Base-by-base conservation (phyloP, 2,797 vertebrate species). In the Balearica regulorum region DNA sequence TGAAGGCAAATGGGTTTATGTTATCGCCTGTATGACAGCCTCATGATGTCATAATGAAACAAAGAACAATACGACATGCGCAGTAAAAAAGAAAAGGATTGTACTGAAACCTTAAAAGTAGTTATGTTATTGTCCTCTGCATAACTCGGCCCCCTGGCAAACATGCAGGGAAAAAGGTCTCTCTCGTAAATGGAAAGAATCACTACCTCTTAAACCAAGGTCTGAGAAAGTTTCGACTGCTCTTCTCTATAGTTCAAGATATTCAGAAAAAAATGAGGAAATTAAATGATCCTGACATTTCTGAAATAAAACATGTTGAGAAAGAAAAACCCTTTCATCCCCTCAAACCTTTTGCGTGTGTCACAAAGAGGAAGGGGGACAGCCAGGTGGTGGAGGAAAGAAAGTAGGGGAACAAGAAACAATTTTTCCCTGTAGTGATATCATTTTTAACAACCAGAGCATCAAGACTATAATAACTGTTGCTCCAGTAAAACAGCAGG, bases 401-500 rank as follows among this genome's bases (percentile, higher is more conserved):
- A 43, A 73, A 58, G 64, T 0, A 69, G 24, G 8, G 16, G 54
- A 88, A 80, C 10, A 69, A 86, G n/a, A 46, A 88, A 21, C 5
- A 9, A 5, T 66, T 79, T 89, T 66, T 68, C 46, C 22, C 62
- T 26, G 8, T 29, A 43, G 33, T 12, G 76, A 41, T 70, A 43
- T 68, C 8, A 37, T 75, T 87, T 90, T 76, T 89, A 95, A 89
- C 21, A 72, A 53, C 20, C 64, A 75, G 78, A 86, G 51, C 69
- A 90, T 58, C 35, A 26, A 85, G 62, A 65, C 54, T 73, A 20
- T 16, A 37, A 49, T 91, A 93, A 85, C 28, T 54, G 82, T 77
- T 75, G 77, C 88, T 53, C 73, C 73, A 95, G 57, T 79, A 93
- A 95, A 93, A 53, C 29, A 96, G 60, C 58, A 91, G 71, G 43